Base-by-base conservation (phyloP, 1,140 invertebrate species). In the Achroia grisella region DNA sequence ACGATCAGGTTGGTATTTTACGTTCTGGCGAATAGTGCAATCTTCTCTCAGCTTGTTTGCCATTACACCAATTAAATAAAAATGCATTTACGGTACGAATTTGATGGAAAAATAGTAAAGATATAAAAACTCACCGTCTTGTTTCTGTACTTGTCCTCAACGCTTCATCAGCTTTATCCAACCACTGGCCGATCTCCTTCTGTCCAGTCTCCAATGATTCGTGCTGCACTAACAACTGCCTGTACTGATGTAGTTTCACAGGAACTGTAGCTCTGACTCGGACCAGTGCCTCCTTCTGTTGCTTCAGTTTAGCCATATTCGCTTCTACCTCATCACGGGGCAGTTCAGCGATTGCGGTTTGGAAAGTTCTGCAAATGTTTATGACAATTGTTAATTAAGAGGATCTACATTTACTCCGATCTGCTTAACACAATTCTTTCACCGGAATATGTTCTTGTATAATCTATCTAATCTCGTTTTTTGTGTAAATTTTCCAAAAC, bases 291-390 rank as follows among this genome's bases (percentile, higher is more conserved):
- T 97, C 96, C 79, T 96, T 96, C 62, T 97, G 93, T 62, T 93
- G 93, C 72, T 98, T 98, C 14, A 98, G 76, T 1, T 92, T 92
- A 30, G 91, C 90, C 92, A 98, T 95, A 90, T 97, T 96, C 37
- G 89, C 89, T 52, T 97, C 95, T 1, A 98, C 95, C 65, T 97
- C 94, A 29, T 97, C 94, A 12, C 94, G 89, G 0, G 93, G 92
- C n/a, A 97, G 86, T 72, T 98, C 95, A 57, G 93, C 94, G 10
- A 98, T 95, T 0, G 98, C 88, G 4, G 89, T 90, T 79, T 98
- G 97, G 75, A 97, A 97, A 37, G 93, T 95, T 71, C 95, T n/a
- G n/a, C n/a, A n/a, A n/a, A n/a, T n/a, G n/a, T n/a, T n/a, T n/a
- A n/a, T n/a, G n/a, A n/a, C n/a, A n/a, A n/a, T n/a, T n/a, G n/a